Evolutionary conservation across 2,797 vertebrate genomes (phyloP).

Genomic region (Chelon auratus): DNA sequence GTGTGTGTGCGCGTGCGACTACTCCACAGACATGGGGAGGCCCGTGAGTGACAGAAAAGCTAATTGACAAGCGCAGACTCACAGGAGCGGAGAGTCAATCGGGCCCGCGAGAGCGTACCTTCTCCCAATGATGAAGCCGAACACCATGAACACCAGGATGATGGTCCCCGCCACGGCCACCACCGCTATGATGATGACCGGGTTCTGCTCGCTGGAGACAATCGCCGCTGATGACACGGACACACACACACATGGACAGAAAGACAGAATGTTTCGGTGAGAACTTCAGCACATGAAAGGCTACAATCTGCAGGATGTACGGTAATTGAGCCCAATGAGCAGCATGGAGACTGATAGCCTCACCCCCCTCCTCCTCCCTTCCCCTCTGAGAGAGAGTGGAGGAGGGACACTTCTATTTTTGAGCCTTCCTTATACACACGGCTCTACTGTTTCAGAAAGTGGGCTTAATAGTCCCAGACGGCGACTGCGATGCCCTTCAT

Average conservation of each 20-base stretch:
- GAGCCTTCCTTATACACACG: constrained; percentile 77
- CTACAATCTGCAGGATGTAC: constrained; percentile 52
- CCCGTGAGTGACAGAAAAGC: constrained; percentile 82
- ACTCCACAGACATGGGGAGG: constrained; percentile 72
- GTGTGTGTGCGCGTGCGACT: constrained; percentile 58
- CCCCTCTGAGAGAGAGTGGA: constrained; percentile 40
- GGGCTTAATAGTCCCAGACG: constrained; percentile 88
- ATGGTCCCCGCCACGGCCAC: constrained; percentile 98
- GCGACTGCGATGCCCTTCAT: constrained; percentile 83
- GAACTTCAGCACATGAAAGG: constrained; percentile 53
- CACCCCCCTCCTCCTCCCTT: neutral
- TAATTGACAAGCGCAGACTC: constrained; percentile 87
- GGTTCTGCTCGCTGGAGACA: constrained; percentile 98
- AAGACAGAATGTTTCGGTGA: constrained; percentile 44
- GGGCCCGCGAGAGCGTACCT: constrained; percentile 91
- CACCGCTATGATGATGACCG: constrained; percentile 98
- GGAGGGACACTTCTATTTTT: constrained; percentile 80
- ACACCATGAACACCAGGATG: constrained; percentile 99
- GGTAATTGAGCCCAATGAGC: constrained; percentile 62
- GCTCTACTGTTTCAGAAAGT: constrained; percentile 86
- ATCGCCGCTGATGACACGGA: constrained; percentile 88
- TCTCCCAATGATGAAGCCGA: constrained; percentile 99
- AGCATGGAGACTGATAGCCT: constrained; percentile 60
- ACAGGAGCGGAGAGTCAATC: constrained; percentile 89
- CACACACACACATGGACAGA: constrained; percentile 43